Evolutionary conservation across 2,797 vertebrate species (phyloP).

Genomic region (Microctenopoma steveboyesi): DNA sequence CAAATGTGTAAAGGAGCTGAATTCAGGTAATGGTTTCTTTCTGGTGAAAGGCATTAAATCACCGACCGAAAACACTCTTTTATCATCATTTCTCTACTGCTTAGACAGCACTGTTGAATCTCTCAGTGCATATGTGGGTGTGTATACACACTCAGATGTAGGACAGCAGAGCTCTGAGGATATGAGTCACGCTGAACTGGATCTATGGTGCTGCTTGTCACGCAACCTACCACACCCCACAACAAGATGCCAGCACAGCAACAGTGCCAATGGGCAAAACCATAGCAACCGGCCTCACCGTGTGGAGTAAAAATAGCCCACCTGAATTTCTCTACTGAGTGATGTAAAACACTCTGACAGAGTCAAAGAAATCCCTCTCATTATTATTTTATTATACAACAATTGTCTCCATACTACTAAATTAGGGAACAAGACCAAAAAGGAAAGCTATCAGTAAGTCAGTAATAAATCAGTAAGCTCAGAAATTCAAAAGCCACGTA

Average conservation of each 20-base stretch:
- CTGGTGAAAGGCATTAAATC: slow-evolving; percentile 3
- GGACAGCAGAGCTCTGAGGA: slow-evolving; percentile 80
- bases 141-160: slow-evolving; percentile 73
- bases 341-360: slow-evolving; percentile 12
- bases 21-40: slow-evolving; percentile 4
- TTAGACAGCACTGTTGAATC: slow-evolving; percentile 47
- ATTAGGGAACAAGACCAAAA: not conserved
- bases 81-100: slow-evolving; percentile 31
- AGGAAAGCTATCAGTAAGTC: not conserved
- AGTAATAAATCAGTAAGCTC: not conserved
- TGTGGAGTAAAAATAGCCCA: slow-evolving; percentile 74
- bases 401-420: slow-evolving; percentile 20
- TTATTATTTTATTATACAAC: slow-evolving; percentile 8
- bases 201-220: slow-evolving; percentile 67
- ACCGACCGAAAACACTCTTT: slow-evolving; percentile 4
- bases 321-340: slow-evolving; percentile 66
- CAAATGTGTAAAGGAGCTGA: slow-evolving; percentile 6
- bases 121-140: slow-evolving; percentile 45
- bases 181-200: slow-evolving; percentile 81
- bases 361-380: not conserved
- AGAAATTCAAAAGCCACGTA: slow-evolving; percentile 4
- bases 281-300: slow-evolving; percentile 77
- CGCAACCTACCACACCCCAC: slow-evolving; percentile 60
- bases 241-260: slow-evolving; percentile 69
- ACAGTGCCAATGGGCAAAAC: slow-evolving; percentile 73